Percentiles rank a stretch among this genome's conserved stretches.
These are phyloP conservation scores for Camponotus fellah DNA, from an alignment of 2,888 invertebrate genomes.

Conservation along the genomic window DNA sequence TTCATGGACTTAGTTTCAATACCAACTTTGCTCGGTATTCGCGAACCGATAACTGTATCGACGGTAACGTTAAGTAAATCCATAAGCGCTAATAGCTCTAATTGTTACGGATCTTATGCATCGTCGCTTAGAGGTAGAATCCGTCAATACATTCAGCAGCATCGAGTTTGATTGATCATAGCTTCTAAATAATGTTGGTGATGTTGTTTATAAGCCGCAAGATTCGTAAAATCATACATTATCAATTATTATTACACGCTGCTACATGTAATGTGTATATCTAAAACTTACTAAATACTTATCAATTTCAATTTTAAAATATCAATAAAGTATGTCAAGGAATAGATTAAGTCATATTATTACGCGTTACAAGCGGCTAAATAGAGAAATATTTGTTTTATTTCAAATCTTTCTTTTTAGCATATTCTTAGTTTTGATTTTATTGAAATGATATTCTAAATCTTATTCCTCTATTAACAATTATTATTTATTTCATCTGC, in stretches of 20 bases:
- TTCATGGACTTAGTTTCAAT: conserved; percentile 65
- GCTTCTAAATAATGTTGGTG: not conserved
- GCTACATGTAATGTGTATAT: no score
- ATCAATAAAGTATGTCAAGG: not conserved
- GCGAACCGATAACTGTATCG: conserved; percentile 82
- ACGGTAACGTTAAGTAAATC: conserved; percentile 84
- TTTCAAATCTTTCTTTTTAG: conserved; percentile 63
- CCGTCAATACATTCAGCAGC: not conserved
- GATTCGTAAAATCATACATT: not conserved
- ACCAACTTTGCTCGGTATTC: conserved; percentile 58
- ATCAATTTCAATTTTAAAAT: not conserved
- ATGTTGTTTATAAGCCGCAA: not conserved
- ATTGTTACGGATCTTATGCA: conserved; percentile 81
- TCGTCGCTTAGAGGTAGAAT: conserved; percentile 32
- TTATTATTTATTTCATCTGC: not conserved
- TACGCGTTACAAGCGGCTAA: not conserved
- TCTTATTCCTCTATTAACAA: conserved; percentile 11
- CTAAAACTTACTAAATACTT: not conserved
- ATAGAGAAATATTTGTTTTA: not conserved
- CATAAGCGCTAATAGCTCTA: conserved; percentile 80
- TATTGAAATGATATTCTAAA: conserved; percentile 80
- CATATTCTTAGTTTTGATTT: conserved; percentile 69
- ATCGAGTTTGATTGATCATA: conserved; percentile 8
- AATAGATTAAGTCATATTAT: not conserved
- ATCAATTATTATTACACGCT: not conserved